Base-by-base conservation (phyloP, 2,113 vertebrate genomes). In the Danionella cerebrum region DNA sequence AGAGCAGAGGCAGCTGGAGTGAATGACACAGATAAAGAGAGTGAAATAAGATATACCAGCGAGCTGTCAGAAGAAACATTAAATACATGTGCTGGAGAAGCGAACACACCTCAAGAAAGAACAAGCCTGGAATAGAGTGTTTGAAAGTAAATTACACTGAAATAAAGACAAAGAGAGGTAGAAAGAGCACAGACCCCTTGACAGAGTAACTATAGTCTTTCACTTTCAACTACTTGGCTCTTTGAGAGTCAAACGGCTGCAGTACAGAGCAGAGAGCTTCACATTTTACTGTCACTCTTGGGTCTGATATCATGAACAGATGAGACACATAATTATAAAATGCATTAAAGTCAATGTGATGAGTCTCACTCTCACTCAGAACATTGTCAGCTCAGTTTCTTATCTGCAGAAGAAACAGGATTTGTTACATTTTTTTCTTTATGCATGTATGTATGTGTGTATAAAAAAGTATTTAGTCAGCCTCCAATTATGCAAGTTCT, bases 191-290 rank as follows among this genome's bases (percentile, higher is more conserved):
- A 71, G 78, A 73, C 27, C 21, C 44, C 65, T 27, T 6, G 76
- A 76, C 76, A 76, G 65, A 29, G 58, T 74, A 79, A 85, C 82
- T 78, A 78, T 76, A 72, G 76, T 65, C 29, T 67, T 71, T 77
- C 57, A 78, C 78, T 76, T 74, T 29, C 48, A 79, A 73, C 67
- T 82, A 83, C 78, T 79, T 76, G 79, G 74, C 73, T 74, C 53
- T 53, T 24, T 11, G 45, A 64, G 60, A 35, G 8, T 12, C 8
- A 13, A 48, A 11, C 44, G 4, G 8, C 59, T 16, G 18, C 41
- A 2, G 6, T 10, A 64, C 11, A 9, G 13, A 33, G 29, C 29
- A 36, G 31, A 31, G 3, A n/a, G 3, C 13, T 44, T 60, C n/a
- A 58, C 21, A 41, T 58, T 36, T 41, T 25, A 11, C 21, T 39